Percentiles rank a stretch among this genome's conserved stretches.
phyloP scores from a whole-genome alignment of 2,113 vertebrate species.

The Callipepla squamata region DNA sequence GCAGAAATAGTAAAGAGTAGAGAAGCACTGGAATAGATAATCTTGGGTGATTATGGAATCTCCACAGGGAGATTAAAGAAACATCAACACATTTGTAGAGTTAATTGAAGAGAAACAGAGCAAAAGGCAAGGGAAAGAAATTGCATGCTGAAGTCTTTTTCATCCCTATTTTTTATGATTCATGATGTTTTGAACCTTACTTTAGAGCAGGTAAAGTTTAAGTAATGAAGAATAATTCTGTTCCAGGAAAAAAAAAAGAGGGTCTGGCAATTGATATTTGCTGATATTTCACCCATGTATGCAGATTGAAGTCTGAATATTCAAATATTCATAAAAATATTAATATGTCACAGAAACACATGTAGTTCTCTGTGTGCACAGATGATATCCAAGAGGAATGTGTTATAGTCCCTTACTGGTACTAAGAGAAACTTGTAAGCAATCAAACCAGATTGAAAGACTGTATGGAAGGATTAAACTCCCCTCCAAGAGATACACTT shows the following conservation, averaged over 20 bases:
- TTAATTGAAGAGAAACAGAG: not conserved
- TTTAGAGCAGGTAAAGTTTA: not conserved
- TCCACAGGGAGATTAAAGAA: not conserved
- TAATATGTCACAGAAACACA: not conserved
- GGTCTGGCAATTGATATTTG: not conserved
- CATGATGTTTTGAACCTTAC: not conserved
- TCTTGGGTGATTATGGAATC: not conserved
- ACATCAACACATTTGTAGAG: not conserved
- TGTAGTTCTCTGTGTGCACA: not conserved
- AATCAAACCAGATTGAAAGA: not conserved
- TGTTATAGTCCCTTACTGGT: not conserved
- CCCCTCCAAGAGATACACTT: not conserved
- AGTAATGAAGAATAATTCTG: not conserved
- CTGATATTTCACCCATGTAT: not conserved
- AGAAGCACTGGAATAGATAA: not conserved
- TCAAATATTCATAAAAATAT: conserved; percentile 2
- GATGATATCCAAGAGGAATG: not conserved
- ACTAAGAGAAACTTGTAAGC: not conserved
- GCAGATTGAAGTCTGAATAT: not conserved
- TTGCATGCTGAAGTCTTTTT: not conserved
- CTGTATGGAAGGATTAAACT: not conserved
- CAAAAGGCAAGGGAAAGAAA: not conserved
- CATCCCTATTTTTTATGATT: not conserved
- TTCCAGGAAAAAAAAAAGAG: not conserved
- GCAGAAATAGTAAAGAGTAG: not conserved